Percentiles rank a stretch among this genome's conserved stretches.
Evolutionary conservation across 2,797 vertebrate species (phyloP).

Genomic region (Rhyacichthys aspro): DNA sequence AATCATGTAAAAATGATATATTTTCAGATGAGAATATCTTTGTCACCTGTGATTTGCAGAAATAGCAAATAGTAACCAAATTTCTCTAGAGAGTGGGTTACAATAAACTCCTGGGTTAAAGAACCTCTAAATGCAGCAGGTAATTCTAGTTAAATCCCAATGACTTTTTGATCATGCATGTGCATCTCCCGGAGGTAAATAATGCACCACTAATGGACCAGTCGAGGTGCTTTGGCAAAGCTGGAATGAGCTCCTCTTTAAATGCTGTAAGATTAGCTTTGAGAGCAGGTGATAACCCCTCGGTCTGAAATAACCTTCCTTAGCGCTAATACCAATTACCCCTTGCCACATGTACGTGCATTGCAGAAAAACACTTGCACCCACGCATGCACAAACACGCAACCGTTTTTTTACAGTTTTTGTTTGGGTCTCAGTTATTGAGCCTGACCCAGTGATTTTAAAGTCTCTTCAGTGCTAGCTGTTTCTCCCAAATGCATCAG

Average conservation of each 20-base stretch:
- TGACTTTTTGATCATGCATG: slow-evolving; percentile 1
- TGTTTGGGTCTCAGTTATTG: slow-evolving; percentile 52
- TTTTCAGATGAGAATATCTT: too few relatives aligned
- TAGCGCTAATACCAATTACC: slow-evolving; percentile 69
- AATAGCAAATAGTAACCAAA: too few relatives aligned
- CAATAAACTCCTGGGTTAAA: neutral
- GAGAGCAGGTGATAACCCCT: slow-evolving; percentile 66
- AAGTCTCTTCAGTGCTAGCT: slow-evolving; percentile 63
- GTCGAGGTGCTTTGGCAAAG: slow-evolving; percentile 22
- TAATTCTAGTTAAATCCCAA: slow-evolving; percentile 8
- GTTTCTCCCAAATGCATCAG: slow-evolving; percentile 53
- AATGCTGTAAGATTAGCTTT: slow-evolving; percentile 58
- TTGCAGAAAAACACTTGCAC: slow-evolving; percentile 32
- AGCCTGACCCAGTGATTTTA: slow-evolving; percentile 45
- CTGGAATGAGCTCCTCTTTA: slow-evolving; percentile 32
- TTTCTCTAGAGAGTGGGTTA: neutral
- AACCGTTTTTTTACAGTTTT: neutral
- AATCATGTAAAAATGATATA: too few relatives aligned
- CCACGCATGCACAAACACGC: slow-evolving; percentile 10
- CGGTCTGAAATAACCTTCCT: slow-evolving; percentile 57
- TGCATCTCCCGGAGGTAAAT: slow-evolving; percentile 9
- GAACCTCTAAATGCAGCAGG: neutral
- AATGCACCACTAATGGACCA: slow-evolving; percentile 34
- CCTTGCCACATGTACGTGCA: slow-evolving; percentile 42
- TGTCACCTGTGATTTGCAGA: too few relatives aligned